Evolutionary conservation across 2,113 vertebrate species (phyloP), one percentile per base, ranked within the genome.

Genomic region (Thomomys bottae): DNA sequence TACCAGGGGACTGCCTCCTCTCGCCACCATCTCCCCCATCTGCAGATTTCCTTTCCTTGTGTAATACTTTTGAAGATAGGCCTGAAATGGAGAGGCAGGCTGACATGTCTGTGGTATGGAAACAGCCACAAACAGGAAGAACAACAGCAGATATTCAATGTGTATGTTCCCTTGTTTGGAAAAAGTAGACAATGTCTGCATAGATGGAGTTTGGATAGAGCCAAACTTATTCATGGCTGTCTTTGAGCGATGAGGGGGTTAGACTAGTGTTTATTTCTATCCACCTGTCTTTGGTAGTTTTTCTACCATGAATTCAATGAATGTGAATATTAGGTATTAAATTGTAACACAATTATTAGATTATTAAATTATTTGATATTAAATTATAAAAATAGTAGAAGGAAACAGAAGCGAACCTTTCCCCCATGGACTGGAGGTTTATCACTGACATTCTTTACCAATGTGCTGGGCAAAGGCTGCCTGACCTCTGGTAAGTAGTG

Each of bases 61-160:
- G 18, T 94, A 95, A 87, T 93, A 95, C 67, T 94, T 96, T 45
- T 96, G 88, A 72, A 97, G 93, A 23, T 96, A 97, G 0, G 92
- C 88, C 93, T 97, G 84, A 79, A 96, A 88, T 0, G 79, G n/a
- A 98, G 84, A 95, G 77, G 23, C 14, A 70, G 87, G 17, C 2
- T 78, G 89, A 90, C 0, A 68, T 1, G 10, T 64, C 45, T 30
- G 15, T 3, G 21, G 38, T 1, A 6, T 20, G 30, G 57, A 73
- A 67, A 45, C 17, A 79, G 15, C n/a, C 36, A 32, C 3, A 28
- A 68, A 93, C n/a, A 30, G 12, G 23, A 64, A 40, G 45, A 66
- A 21, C 4, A 36, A 42, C 82, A n/a, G 17, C 45, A 17, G 17
- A 1, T 20, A 49, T 34, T 73, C 36, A 3, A 30, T 54, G 34